Conservation (phyloP, 2,797 vertebrate species). For the Pristis pectinata region DNA sequence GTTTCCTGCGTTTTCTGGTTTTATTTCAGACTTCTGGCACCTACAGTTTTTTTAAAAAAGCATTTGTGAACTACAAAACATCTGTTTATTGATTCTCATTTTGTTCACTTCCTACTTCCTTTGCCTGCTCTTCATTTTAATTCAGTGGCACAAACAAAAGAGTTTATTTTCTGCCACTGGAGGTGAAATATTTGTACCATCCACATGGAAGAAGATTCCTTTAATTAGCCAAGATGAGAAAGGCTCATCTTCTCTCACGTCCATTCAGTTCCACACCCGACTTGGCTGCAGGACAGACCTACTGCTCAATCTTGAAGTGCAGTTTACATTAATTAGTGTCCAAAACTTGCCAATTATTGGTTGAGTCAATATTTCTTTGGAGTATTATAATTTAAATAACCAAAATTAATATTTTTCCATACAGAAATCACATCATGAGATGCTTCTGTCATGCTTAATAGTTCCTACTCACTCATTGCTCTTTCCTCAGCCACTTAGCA, state of each 20-base stretch:
- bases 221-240: not conserved
- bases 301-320: not conserved
- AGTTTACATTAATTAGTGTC: not conserved
- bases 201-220: not conserved
- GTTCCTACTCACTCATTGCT: not conserved
- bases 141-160: not conserved
- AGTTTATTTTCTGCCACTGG: not conserved
- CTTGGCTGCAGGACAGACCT: not conserved
- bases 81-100: not conserved
- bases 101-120: not conserved
- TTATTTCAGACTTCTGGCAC: no score
- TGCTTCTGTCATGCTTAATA: no score
- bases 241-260: not conserved
- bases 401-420: not conserved
- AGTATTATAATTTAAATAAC: not conserved
- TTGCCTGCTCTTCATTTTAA: not conserved
- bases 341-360: not conserved
- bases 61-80: not conserved
- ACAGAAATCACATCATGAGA: no score
- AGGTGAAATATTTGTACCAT: not conserved
- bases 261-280: not conserved
- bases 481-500: not conserved
- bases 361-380: not conserved
- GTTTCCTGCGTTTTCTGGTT: no score
- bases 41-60: no score